Evolutionary conservation across 2,113 vertebrate genomes (phyloP).

Genomic region (Spermophilus dauricus): DNA sequence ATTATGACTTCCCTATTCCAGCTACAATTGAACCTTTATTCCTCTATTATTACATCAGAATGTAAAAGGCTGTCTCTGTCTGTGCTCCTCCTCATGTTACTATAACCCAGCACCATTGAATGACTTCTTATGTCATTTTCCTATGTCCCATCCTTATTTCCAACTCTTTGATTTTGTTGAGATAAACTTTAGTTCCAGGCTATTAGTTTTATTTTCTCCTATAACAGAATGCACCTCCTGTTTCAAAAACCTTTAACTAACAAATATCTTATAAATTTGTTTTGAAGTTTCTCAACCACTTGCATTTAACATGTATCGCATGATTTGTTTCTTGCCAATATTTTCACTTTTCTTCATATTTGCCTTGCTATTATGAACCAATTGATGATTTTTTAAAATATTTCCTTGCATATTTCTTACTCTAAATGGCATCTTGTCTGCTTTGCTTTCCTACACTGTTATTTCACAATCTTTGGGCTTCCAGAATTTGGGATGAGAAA

Average conservation of each 20-base stretch:
- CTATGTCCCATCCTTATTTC: neutral
- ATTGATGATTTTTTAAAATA: neutral
- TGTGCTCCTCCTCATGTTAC: neutral
- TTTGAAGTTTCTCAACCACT: neutral
- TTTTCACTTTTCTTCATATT: neutral
- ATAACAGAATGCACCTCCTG: neutral
- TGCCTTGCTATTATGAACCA: neutral
- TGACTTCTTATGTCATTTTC: neutral
- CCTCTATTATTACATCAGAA: neutral
- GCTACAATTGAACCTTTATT: neutral
- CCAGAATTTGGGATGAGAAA: neutral
- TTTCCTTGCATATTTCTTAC: neutral
- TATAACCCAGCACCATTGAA: neutral
- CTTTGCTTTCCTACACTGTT: neutral
- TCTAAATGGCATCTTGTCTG: neutral
- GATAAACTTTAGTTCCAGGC: neutral
- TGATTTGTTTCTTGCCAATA: neutral
- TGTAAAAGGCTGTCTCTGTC: neutral
- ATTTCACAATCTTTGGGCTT: neutral
- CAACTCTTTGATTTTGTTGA: neutral
- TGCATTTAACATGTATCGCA: neutral
- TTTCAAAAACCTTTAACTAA: slow-evolving; percentile 7
- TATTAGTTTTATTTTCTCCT: neutral
- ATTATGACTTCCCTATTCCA: neutral
- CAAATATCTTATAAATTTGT: neutral